Conservation (phyloP, 2,888 invertebrate genomes). For the Drosophila atroscutellata region DNA sequence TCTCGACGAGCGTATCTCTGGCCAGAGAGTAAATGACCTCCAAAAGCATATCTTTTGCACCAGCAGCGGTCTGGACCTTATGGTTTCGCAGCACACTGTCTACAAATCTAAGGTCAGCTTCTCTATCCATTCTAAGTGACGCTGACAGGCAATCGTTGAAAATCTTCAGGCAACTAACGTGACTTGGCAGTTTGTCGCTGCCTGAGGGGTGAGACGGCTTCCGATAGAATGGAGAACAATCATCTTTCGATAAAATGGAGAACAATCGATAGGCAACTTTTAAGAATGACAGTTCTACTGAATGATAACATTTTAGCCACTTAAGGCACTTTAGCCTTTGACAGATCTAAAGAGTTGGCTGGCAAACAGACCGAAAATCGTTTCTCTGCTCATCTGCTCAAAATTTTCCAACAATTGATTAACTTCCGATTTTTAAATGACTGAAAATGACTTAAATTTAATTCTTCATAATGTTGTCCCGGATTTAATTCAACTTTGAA, state of each 20-base stretch:
- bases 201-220: not conserved
- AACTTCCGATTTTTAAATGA: not conserved
- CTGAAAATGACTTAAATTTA: not conserved
- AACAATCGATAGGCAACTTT: not conserved
- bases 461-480: not conserved
- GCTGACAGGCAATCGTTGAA: not conserved
- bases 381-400: no score
- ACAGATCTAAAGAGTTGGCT: not conserved
- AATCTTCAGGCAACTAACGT: not conserved
- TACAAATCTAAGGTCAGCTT: constrained; percentile 20
- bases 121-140: not conserved
- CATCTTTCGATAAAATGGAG: not conserved
- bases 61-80: not conserved
- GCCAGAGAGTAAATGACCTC: constrained; percentile 27
- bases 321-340: not conserved
- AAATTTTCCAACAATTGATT: no score
- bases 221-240: not conserved
- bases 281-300: not conserved
- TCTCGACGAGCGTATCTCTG: constrained; percentile 24
- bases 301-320: not conserved
- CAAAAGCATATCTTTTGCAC: not conserved
- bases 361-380: not conserved
- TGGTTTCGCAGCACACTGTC: constrained; percentile 5
- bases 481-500: not conserved
- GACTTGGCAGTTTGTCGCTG: not conserved